Evolutionary conservation across 2,797 vertebrate genomes (phyloP), one percentile per base, ranked within the genome.

Genomic region (Siniperca obscura): DNA sequence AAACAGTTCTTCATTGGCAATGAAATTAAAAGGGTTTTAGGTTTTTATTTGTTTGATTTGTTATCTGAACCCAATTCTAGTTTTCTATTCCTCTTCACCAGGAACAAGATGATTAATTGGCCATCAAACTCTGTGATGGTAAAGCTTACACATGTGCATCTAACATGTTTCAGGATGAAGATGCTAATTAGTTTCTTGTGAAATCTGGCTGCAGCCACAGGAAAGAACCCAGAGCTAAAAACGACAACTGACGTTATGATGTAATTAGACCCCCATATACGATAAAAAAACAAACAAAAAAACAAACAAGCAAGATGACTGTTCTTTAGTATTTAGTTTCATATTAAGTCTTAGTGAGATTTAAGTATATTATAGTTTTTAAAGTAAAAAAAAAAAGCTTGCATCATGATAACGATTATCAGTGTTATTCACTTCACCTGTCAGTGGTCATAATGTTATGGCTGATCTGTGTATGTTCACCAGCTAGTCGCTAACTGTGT

Each of bases 181-280:
- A 78, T 61, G 48, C 64, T 27, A 38, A 81, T 82, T 68, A 52
- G 74, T 48, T 76, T 78, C 80, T 73, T 77, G 70, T 75, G 64
- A 80, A 82, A 80, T 84, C 44, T 69, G 77, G 30, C 68, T 76
- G 38, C 59, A 27, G 62, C 74, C 67, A 46, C 74, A 83, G 69
- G 40, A 79, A 71, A 62, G 25, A 74, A 50, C n/a, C 30, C 5
- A 52, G 7, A 75, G 62, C 21, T 78, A 48, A 85, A 79, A 76
- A 68, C 22, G 4, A 19, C 14, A 5, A 25, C 14, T 52, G 52
- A 55, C 8, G 12, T 52, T 64, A 66, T 57, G 59, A 70, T 68
- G 53, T 12, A 69, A 27, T 56, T 34, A 53, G 1, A 60, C 22
- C 1, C 36, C 21, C 4, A 16, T 64, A 40, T 61, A 44, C 4